A percentile compares a stretch with the other conserved stretches of the same genome.
Evolutionary conservation across 2,113 vertebrate genomes (phyloP).

Genomic region (Corythornis vintsioides): DNA sequence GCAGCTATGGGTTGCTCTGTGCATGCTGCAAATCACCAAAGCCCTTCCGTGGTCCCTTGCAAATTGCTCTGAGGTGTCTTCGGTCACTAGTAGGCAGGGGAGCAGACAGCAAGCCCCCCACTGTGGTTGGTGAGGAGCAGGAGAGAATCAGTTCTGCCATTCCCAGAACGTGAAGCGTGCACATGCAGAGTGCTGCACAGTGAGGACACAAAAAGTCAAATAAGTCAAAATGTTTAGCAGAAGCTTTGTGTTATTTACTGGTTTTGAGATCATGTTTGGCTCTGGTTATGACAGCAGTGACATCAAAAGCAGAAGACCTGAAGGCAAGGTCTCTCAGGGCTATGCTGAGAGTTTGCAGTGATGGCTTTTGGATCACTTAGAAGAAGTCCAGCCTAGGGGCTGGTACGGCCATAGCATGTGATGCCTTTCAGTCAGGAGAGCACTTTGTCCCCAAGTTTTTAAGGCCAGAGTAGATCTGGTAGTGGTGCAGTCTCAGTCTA

Average conservation of each 20-base stretch:
- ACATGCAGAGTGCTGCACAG: background rate
- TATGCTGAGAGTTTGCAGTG: background rate
- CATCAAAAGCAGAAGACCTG: background rate
- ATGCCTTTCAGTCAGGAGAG: background rate
- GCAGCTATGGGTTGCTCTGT: background rate
- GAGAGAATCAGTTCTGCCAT: background rate
- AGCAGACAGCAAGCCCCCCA: background rate
- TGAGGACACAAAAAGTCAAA: background rate
- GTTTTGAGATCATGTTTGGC: background rate
- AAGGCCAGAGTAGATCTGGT: background rate
- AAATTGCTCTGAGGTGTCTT: background rate
- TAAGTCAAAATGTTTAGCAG: background rate
- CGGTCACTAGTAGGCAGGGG: background rate
- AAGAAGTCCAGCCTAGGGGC: background rate
- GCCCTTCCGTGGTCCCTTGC: too few species aligned
- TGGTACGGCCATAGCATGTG: rapidly evolving
- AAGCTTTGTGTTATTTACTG: background rate
- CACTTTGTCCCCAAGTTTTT: background rate
- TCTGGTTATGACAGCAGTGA: background rate
- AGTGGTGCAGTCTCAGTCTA: background rate
- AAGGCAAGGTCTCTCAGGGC: background rate
- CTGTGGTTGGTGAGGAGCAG: background rate
- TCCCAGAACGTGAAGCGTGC: background rate
- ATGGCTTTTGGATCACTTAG: background rate
- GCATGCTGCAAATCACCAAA: background rate